Percentiles rank a stretch among this genome's conserved stretches.
These are phyloP conservation scores for Chironomus striatipennis DNA, from an alignment of 1,140 invertebrate genomes.

Conservation along the genomic window DNA sequence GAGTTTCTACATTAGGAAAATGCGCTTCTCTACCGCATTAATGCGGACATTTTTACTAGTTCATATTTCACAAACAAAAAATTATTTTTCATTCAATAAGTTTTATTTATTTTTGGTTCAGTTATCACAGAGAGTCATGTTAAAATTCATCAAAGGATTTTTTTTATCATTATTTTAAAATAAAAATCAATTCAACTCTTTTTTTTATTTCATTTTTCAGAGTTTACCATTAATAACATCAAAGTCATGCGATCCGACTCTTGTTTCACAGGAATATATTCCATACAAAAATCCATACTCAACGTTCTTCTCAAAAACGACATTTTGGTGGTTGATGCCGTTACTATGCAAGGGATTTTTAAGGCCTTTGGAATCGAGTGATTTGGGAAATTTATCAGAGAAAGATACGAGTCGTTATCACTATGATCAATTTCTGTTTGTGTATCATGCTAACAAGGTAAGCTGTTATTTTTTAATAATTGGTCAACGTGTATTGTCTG, in stretches of 20 bases:
- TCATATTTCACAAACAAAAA: no score
- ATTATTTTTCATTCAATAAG: background rate
- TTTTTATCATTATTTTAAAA: background rate
- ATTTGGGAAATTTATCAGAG: constrained; percentile 60
- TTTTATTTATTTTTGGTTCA: background rate
- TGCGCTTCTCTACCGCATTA: no score
- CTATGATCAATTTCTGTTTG: constrained; percentile 38
- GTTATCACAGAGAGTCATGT: background rate
- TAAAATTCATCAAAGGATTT: no score
- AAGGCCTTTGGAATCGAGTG: constrained; percentile 53
- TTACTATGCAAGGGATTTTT: constrained; percentile 57
- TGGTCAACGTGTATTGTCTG: no score
- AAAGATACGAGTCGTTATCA: constrained; percentile 45
- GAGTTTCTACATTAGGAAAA: no score
- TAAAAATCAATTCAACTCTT: background rate
- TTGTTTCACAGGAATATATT: constrained; percentile 29
- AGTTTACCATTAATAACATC: constrained; percentile 9
- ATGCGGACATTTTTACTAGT: no score
- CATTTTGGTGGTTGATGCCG: constrained; percentile 68
- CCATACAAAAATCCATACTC: constrained; percentile 49
- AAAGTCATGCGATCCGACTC: background rate
- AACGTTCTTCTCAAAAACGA: constrained; percentile 59
- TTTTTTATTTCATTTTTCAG: background rate
- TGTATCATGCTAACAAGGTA: constrained; percentile 32
- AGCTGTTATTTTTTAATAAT: constrained; percentile 25